phyloP scores from a whole-genome alignment of 2,888 invertebrate species.

The Synanthedon andrenaeformis region DNA sequence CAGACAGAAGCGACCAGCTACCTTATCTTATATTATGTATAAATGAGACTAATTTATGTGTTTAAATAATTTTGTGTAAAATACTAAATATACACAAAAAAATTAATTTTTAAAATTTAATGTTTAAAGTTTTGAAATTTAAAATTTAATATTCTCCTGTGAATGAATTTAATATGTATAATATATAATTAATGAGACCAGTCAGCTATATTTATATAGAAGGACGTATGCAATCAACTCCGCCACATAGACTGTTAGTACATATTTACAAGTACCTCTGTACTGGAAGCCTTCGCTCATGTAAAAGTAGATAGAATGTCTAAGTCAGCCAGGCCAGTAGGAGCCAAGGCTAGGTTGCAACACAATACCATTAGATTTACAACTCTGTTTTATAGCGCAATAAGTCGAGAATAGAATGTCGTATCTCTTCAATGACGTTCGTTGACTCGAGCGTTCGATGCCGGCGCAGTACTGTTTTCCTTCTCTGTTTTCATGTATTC shows the following conservation, averaged over 20 bases:
- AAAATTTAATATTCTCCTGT: too few relatives aligned
- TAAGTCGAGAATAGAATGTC: slow-evolving; percentile 25
- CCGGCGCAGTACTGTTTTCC: slow-evolving; percentile 67
- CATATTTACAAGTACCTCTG: slow-evolving; percentile 42
- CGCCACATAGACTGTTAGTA: slow-evolving; percentile 35
- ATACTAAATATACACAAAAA: too few relatives aligned
- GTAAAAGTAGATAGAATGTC: slow-evolving; percentile 72
- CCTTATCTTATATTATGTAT: too few relatives aligned
- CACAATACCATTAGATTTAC: slow-evolving; percentile 19
- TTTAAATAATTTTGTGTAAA: too few relatives aligned
- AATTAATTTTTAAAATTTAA: too few relatives aligned
- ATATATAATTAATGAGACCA: too few relatives aligned
- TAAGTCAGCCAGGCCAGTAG: slow-evolving; percentile 70
- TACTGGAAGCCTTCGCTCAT: slow-evolving; percentile 56
- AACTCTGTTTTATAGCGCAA: slow-evolving; percentile 21
- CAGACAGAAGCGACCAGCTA: too few relatives aligned
- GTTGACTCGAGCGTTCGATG: slow-evolving; percentile 68
- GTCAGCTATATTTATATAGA: too few relatives aligned
- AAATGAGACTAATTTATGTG: too few relatives aligned
- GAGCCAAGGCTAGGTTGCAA: slow-evolving; percentile 66
- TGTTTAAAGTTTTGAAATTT: too few relatives aligned
- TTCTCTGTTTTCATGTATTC: slow-evolving; percentile 68
- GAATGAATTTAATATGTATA: too few relatives aligned
- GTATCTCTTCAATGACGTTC: slow-evolving; percentile 61
- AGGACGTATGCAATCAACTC: slow-evolving; percentile 28